Evolutionary conservation across 2,888 invertebrate genomes (phyloP), one percentile per base, ranked within the genome.

Genomic region (Halictus ligatus): DNA sequence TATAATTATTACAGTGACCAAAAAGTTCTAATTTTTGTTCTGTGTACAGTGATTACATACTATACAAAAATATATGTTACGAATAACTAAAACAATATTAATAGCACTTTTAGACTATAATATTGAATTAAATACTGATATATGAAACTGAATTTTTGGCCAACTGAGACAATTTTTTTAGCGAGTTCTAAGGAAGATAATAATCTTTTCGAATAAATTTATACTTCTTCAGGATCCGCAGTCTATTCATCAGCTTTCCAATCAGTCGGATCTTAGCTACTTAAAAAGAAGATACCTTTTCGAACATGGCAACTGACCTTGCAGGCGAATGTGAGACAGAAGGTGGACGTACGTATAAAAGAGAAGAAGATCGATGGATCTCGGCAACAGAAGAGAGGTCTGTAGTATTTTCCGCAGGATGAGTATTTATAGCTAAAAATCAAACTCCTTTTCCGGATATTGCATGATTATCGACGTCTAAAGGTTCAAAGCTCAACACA

Each of bases 291-390:
- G 21, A 69, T 12, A 69, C 67, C 8, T 69, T 35, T 69, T 35
- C 35, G 35, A 69, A 69, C 67, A 69, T 69, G 67, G 67, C 67
- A n/a, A 69, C 69, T n/a, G 40, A 43, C 21, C n/a, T 40, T 12
- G 2, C 21, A 12, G 21, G 21, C 69, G 35, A n/a, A 69, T 21
- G 35, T 12, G 12, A 40, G 21, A 35, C 40, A 35, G n/a, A 43
- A 43, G 40, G 43, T 69, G 15, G 29, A 35, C 8, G 35, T 43
- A 21, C 10, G n/a, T 40, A n/a, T 43, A 69, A 69, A 21, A 40
- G 5, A 21, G 12, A 40, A 40, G 40, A 12, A 40, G 43, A 35
- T n/a, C n/a, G 10, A 18, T 18, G 43, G 43, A 43, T 21, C 1
- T 43, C 12, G 67, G 29, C 29, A 35, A 35, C 7, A 18, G 15